These are phyloP conservation scores for Nephrotoma guestfalica DNA, from an alignment of 2,888 invertebrate genomes.

Conservation along the genomic window DNA sequence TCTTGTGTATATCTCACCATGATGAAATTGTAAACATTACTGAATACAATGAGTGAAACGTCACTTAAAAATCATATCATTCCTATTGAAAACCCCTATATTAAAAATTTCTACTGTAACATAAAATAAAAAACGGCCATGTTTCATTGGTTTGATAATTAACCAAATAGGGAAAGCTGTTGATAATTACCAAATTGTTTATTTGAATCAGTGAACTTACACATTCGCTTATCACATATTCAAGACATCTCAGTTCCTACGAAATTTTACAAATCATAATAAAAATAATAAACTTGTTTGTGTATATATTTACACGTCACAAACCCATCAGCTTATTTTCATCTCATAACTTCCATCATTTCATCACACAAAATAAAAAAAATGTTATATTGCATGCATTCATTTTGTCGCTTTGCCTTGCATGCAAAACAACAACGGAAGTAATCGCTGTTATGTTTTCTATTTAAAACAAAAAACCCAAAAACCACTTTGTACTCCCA, in stretches of 20 bases:
- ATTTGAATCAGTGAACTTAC: not conserved
- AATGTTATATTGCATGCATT: not conserved
- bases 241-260: not conserved
- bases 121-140: no score
- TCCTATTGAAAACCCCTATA: no score
- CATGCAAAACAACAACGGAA: not conserved
- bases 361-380: not conserved
- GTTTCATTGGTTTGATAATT: no score
- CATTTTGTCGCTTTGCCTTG: not conserved
- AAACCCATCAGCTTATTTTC: not conserved
- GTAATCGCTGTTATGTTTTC: not conserved
- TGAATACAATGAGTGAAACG: no score
- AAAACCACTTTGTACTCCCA: not conserved
- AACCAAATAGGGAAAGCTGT: not conserved
- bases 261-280: no score
- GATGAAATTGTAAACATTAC: no score
- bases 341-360: not conserved
- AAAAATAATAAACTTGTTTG: no score
- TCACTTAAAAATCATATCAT: no score
- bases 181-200: not conserved
- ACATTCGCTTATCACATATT: not conserved
- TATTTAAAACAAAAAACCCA: not conserved
- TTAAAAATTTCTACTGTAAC: no score
- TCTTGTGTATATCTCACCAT: no score
- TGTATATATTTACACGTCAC: not conserved